Evolutionary conservation across 1,140 invertebrate genomes (phyloP), one percentile per base, ranked within the genome.

Genomic region (Diorhabda sublineata): DNA sequence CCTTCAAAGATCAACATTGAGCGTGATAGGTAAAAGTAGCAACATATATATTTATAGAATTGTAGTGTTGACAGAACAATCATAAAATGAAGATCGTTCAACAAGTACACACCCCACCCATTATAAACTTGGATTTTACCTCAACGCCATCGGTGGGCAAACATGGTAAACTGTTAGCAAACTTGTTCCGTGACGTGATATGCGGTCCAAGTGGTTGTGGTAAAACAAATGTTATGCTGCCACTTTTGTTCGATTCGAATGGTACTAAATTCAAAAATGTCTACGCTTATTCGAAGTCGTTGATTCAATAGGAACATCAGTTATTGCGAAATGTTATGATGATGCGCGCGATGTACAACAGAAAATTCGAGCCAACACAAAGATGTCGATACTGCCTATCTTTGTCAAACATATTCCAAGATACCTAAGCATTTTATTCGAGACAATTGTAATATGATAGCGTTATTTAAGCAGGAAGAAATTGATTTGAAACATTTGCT

Each of bases 401-500:
- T 79, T 81, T 71, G 78, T 78, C 26, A 26, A 26, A 26, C 26
- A 2, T 82, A 83, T 73, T 71, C 79, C 5, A 73, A 73, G 64
- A 78, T 82, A 64, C 79, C 76, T 8, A 83, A 83, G 77, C 81
- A 83, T 71, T 73, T 82, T 47, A 72, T 82, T 43, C 65, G 80
- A 42, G 82, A 83, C n/a, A 70, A 83, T 81, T 78, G 70, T 73
- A 45, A 82, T 76, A 72, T 81, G 26, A 56, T 82, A 8, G 68
- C 80, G 9, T 9, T 82, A 42, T 82, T 83, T 75, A 78, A 78
- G 73, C 81, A 82, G 76, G 81, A 82, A 77, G 76, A 79, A 58
- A 70, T 74, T 4, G 82, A 83, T 78, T 74, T 82, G 52, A 77
- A 77, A 72, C 81, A 83, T 75, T 9, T 61, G 60, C 43, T 61